These are phyloP conservation scores for Drosophila prolongata DNA, from an alignment of 2,888 invertebrate species.

Conservation along the genomic window DNA sequence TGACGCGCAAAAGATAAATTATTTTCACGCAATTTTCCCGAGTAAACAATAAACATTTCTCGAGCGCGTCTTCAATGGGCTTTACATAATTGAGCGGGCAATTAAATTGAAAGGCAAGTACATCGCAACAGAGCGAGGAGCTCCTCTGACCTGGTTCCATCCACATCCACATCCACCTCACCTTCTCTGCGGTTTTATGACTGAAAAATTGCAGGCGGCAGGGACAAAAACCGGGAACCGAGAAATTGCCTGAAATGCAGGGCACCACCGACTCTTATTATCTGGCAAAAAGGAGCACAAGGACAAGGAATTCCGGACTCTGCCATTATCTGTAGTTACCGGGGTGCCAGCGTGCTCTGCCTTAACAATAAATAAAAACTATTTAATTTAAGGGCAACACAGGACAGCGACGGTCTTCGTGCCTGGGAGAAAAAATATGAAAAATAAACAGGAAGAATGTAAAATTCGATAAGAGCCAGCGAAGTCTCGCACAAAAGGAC, in stretches of 20 bases:
- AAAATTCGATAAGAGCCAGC: constrained; percentile 31
- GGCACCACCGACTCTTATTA: constrained; percentile 22
- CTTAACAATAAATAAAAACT: constrained; percentile 81
- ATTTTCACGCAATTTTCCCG: constrained; percentile 76
- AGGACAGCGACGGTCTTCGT: constrained; percentile 34
- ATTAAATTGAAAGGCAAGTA: constrained; percentile 61
- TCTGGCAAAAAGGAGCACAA: constrained; percentile 16
- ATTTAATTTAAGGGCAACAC: constrained; percentile 77
- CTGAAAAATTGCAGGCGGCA: constrained; percentile 41
- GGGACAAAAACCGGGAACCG: constrained; percentile 42
- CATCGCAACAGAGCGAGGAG: constrained; percentile 10
- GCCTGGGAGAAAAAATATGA: constrained; percentile 54
- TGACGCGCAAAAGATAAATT: constrained; percentile 71
- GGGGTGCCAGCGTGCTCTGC: constrained; percentile 45
- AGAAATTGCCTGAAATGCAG: constrained; percentile 45
- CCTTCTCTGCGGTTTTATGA: constrained; percentile 41
- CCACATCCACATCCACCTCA: neutral
- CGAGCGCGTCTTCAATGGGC: constrained; percentile 50
- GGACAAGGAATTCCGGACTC: constrained; percentile 45
- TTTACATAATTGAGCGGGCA: constrained; percentile 75
- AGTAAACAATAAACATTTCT: constrained; percentile 70
- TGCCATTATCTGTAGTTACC: constrained; percentile 65
- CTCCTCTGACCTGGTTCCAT: constrained; percentile 4
- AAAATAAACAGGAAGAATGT: constrained; percentile 42
- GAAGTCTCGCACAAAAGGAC: constrained; percentile 23